phyloP scores from a whole-genome alignment of 2,797 vertebrate genomes.

The Sebastes dallii region DNA sequence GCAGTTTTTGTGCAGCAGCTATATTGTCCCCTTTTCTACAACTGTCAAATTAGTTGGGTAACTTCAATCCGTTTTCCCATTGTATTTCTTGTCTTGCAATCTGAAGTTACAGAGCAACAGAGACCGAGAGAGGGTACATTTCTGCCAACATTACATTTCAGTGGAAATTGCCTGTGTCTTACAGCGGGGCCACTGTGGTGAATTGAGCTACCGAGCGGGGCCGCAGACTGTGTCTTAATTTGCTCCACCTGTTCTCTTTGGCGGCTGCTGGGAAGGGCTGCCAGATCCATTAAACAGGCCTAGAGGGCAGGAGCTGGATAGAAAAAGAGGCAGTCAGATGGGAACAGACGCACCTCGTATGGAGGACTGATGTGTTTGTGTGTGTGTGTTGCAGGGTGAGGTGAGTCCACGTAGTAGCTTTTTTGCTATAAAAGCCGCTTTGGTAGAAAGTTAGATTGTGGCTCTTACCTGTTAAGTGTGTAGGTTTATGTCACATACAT shows the following conservation, averaged over 20 bases:
- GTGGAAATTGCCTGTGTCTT: conserved; percentile 80
- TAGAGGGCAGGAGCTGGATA: conserved; percentile 84
- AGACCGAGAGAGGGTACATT: conserved; percentile 62
- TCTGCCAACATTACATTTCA: conserved; percentile 76
- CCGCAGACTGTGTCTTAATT: conserved; percentile 85
- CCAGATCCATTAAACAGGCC: conserved; percentile 89
- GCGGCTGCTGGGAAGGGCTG: conserved; percentile 82
- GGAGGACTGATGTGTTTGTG: conserved; percentile 62
- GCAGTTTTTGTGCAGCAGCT: conserved; percentile 30
- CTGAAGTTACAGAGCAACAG: conserved; percentile 67
- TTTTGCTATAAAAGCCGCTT: conserved; percentile 30
- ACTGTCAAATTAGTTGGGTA: conserved; percentile 70
- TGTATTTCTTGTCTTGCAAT: conserved; percentile 69
- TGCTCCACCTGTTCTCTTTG: conserved; percentile 82
- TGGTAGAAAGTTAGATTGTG: conserved; percentile 5
- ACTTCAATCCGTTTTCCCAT: conserved; percentile 64
- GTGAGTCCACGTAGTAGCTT: neutral
- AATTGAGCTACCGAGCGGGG: conserved; percentile 73
- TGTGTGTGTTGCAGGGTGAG: conserved; percentile 24
- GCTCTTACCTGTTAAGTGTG: conserved; percentile 20
- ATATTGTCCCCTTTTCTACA: conserved; percentile 47
- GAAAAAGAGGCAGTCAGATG: conserved; percentile 73
- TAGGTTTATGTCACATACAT: conserved; percentile 15
- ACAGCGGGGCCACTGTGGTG: conserved; percentile 73
- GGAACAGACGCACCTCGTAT: conserved; percentile 74